Percentiles rank a stretch among this genome's conserved stretches.
These are phyloP conservation scores for Archips crataeganus DNA, from an alignment of 2,888 invertebrate species.

Conservation along the genomic window DNA sequence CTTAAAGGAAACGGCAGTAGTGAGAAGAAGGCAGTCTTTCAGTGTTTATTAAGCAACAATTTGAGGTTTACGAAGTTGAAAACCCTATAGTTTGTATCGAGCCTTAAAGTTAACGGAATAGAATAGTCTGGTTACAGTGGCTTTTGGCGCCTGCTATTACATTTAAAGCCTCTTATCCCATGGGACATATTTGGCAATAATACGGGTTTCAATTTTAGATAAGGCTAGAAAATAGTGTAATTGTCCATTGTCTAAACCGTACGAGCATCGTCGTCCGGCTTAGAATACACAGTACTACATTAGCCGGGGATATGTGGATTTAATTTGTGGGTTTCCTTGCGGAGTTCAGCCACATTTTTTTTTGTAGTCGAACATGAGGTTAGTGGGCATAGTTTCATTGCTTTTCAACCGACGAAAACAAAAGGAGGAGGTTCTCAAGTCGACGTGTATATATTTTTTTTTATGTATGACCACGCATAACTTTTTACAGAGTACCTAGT, in stretches of 20 bases:
- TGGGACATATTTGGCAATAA: slow-evolving; percentile 66
- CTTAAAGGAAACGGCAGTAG: too few relatives aligned
- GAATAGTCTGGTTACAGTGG: slow-evolving; percentile 34
- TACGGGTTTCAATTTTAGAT: slow-evolving; percentile 75
- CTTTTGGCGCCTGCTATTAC: slow-evolving; percentile 40
- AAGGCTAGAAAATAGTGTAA: slow-evolving; percentile 65
- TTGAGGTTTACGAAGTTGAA: not conserved
- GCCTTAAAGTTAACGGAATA: slow-evolving; percentile 8
- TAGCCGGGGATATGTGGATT: slow-evolving; percentile 19
- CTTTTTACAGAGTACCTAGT: too few relatives aligned
- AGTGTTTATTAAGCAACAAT: too few relatives aligned
- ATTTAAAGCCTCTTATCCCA: slow-evolving; percentile 48
- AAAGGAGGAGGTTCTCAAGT: too few relatives aligned
- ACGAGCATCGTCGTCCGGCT: slow-evolving; percentile 21
- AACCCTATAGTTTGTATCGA: slow-evolving; percentile 5
- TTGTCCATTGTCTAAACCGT: slow-evolving; percentile 53
- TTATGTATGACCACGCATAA: too few relatives aligned
- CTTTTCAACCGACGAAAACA: too few relatives aligned
- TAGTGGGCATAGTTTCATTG: not conserved
- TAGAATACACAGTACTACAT: slow-evolving; percentile 39
- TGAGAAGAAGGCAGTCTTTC: too few relatives aligned
- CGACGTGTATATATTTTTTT: too few relatives aligned
- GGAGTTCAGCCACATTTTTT: slow-evolving; percentile 27
- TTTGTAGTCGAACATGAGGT: not conserved
- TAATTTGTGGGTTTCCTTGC: slow-evolving; percentile 30